phyloP scores from a whole-genome alignment of 2,888 invertebrate genomes.

The Parnassius orleans region DNA sequence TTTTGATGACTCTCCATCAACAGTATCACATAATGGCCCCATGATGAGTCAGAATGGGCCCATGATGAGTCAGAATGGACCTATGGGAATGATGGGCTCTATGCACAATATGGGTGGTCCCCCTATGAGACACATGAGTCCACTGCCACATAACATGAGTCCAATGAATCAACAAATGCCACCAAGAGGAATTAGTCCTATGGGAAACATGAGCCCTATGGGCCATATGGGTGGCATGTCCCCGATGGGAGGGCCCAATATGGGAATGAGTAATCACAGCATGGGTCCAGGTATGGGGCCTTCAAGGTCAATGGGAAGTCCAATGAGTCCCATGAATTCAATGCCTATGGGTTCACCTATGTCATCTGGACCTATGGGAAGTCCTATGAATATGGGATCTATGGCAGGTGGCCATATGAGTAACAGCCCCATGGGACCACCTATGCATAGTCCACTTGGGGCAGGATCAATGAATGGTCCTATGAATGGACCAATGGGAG shows the following conservation, averaged over 20 bases:
- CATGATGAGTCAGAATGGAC: conserved; percentile 85
- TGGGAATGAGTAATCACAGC: conserved; percentile 83
- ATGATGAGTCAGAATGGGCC: conserved; percentile 83
- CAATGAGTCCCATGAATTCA: conserved; percentile 88
- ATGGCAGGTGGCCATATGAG: conserved; percentile 83
- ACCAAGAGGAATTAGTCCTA: conserved; percentile 83
- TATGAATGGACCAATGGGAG: conserved; percentile 82
- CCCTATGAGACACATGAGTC: conserved; percentile 85
- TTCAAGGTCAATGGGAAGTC: conserved; percentile 84
- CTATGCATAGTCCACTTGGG: conserved; percentile 86
- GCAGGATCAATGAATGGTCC: conserved; percentile 82
- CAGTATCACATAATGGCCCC: conserved; percentile 81
- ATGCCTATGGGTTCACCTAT: conserved; percentile 87
- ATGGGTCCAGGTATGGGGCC: conserved; percentile 83
- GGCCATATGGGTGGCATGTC: conserved; percentile 85
- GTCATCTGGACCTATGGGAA: conserved; percentile 86
- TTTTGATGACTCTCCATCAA: conserved; percentile 93
- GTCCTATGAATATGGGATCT: conserved; percentile 86
- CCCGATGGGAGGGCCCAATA: conserved; percentile 86
- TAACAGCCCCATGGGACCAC: conserved; percentile 88
- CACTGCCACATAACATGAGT: conserved; percentile 81
- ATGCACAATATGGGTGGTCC: conserved; percentile 83
- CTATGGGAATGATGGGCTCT: conserved; percentile 84
- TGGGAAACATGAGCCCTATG: conserved; percentile 87
- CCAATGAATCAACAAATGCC: conserved; percentile 84